phyloP scores from a whole-genome alignment of 2,888 invertebrate genomes.

The Hipparchia sbordonii region DNA sequence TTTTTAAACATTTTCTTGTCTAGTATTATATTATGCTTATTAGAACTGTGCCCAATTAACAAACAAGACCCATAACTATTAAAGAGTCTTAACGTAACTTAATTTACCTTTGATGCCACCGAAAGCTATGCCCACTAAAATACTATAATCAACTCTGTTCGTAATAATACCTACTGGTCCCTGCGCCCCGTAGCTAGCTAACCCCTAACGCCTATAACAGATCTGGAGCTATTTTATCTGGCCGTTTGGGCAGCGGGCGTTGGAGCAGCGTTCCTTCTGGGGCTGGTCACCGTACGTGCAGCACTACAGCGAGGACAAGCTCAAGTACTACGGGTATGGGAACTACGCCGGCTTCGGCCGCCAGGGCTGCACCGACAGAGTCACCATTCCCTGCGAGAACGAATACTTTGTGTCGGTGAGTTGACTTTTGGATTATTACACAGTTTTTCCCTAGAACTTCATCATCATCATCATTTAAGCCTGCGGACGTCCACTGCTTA shows the following conservation, averaged over 20 bases:
- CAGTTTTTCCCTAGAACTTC: neutral
- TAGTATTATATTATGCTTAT: too few relatives aligned
- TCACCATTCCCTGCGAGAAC: slow-evolving; percentile 92
- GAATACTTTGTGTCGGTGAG: slow-evolving; percentile 90
- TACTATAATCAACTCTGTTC: neutral
- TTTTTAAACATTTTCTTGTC: too few relatives aligned
- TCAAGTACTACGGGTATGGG: slow-evolving; percentile 70
- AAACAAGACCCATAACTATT: too few relatives aligned
- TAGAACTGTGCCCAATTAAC: too few relatives aligned
- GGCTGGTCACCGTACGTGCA: slow-evolving; percentile 75
- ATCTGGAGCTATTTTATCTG: slow-evolving; percentile 75
- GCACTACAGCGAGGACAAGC: slow-evolving; percentile 59
- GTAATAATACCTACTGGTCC: neutral
- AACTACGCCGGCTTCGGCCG: slow-evolving; percentile 68
- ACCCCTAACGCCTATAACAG: slow-evolving; percentile 58
- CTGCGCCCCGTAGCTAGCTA: slow-evolving; percentile 62
- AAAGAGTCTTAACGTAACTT: too few relatives aligned
- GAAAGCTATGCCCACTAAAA: neutral
- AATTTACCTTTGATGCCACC: too few relatives aligned
- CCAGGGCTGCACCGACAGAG: slow-evolving; percentile 86
- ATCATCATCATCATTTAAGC: neutral
- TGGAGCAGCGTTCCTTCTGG: slow-evolving; percentile 49
- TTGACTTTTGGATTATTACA: neutral
- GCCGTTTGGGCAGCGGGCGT: slow-evolving; percentile 57
- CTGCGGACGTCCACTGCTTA: too few relatives aligned